phyloP scores from a whole-genome alignment of 2,113 vertebrate genomes.

The Chamaetylas fuelleborni region DNA sequence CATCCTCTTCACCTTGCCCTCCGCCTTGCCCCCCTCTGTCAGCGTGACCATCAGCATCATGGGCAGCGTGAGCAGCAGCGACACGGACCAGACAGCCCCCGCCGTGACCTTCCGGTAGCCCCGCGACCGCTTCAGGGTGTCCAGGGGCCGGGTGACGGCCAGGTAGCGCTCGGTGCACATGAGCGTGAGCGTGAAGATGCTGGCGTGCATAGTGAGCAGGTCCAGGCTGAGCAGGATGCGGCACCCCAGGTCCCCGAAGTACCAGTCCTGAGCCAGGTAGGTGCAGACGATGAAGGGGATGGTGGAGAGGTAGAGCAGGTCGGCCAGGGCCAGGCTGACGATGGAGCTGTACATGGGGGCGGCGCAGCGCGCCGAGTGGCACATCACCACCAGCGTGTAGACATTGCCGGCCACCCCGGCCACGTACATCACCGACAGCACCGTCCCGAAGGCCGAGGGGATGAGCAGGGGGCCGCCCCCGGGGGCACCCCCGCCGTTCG shows the following conservation, averaged over 20 bases:
- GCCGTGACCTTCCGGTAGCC: slow-evolving; percentile 84
- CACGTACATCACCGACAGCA: slow-evolving; percentile 85
- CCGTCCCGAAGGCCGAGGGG: slow-evolving; percentile 85
- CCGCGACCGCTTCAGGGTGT: slow-evolving; percentile 81
- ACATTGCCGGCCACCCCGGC: slow-evolving; percentile 87
- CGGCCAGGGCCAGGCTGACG: slow-evolving; percentile 89
- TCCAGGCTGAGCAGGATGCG: slow-evolving; percentile 88
- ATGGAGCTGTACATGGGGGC: slow-evolving; percentile 91
- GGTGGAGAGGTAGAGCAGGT: slow-evolving; percentile 91
- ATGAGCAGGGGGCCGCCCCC: slow-evolving; percentile 78
- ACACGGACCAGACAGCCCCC: slow-evolving; percentile 83
- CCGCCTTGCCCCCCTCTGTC: slow-evolving; percentile 71
- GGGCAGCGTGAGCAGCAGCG: slow-evolving; percentile 83
- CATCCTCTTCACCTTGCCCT: slow-evolving; percentile 82
- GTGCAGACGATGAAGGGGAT: slow-evolving; percentile 93
- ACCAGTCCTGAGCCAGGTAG: slow-evolving; percentile 91
- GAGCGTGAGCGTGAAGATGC: slow-evolving; percentile 91
- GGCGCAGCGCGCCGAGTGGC: slow-evolving; percentile 85
- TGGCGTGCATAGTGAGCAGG: slow-evolving; percentile 92
- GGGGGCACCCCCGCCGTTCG: slow-evolving; percentile 55
- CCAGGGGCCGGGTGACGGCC: slow-evolving; percentile 89
- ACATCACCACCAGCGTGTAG: slow-evolving; percentile 91
- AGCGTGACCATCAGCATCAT: slow-evolving; percentile 90
- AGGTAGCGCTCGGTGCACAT: slow-evolving; percentile 92
- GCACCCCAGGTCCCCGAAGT: slow-evolving; percentile 89